Evolutionary conservation across 1,140 invertebrate species (phyloP), one percentile per base, ranked within the genome.

Genomic region (Lutraria rhynchaena): DNA sequence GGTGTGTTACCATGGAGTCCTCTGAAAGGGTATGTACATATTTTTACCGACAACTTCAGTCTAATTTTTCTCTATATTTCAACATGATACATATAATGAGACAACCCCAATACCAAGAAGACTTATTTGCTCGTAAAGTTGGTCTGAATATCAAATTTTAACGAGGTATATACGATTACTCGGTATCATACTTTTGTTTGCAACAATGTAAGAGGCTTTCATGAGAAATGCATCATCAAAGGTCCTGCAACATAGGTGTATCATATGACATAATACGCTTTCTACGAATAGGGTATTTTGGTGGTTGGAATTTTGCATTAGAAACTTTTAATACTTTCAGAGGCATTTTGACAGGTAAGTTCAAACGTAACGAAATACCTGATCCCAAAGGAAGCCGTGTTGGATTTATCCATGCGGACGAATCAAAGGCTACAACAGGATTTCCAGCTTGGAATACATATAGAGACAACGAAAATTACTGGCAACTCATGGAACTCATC

Each of bases 1-100:
- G 85, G 81, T 19, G 82, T 90, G 27, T 61, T 90, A 46, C 85
- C 89, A 22, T 90, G 88, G 86, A 89, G 88, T 73, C 89, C 89
- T 19, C 81, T 90, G 3, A 89, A 89, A 81, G 87, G 86, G 88
- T 90, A 78, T 67, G 58, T 35, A 65, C 33, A 27, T 24, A 55
- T 19, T 9, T 9, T 11, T 11, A 9, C 9, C 44, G 44, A 11
- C 19, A 11, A 46, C 44, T 46, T 46, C 44, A 9, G 44, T 46
- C 9, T 11, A 9, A 11, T 46, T 46, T 19, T 11, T 11, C 9
- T 9, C 9, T 46, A 46, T 46, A 46, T 11, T 11, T 46, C 44
- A 19, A 46, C 19, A 46, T 46, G 9, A 46, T 46, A 46, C 19
- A 11, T 46, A 46, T 46, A 46, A 11, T 11, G 19, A 11, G 9